Evolutionary conservation across 92 coral and sea anemone genomes (phyloP), one percentile per base, ranked within the genome.

Genomic region (Pocillopora grandis): DNA sequence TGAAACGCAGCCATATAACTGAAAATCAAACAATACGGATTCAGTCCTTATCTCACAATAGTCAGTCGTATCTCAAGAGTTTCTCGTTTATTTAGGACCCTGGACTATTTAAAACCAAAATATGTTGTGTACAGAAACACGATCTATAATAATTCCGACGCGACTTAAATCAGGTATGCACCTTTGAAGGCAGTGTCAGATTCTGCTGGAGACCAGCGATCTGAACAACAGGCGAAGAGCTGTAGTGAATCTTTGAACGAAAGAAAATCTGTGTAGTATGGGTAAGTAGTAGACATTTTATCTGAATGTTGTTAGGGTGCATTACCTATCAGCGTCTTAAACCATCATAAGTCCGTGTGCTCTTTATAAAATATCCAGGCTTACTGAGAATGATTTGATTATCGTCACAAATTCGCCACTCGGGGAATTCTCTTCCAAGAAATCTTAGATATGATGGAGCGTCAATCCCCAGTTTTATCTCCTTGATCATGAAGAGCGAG

Each of bases 61-160:
- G 62, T 14, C 18, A 57, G 17, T 35, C 63, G 58, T 65, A 76
- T n/a, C 65, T 80, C 14, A 35, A 69, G 67, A 70, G 85, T 36
- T 18, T 69, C 66, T 17, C 65, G 27, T 70, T 80, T 66, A 57
- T 80, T 70, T 68, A 58, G n/a, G 68, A 70, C 58, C 68, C 19
- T 20, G 69, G 58, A 66, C 71, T 69, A 68, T 36, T 69, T 56
- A 58, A 58, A 80, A 33, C 64, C 65, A 69, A 80, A 80, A 79
- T 79, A 79, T 80, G 70, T 80, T 80, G 84, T 58, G 73, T 70
- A 35, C 58, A 71, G 85, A 80, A 80, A 80, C 76, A 69, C 77
- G 76, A 80, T 58, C 72, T 52, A 16, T 13, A 69, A 70, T 69
- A 35, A 58, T 57, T 70, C 17, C 42, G 71, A 80, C 76, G 66